phyloP scores from a whole-genome alignment of 2,888 invertebrate species.

The Barypeithes pellucidus region DNA sequence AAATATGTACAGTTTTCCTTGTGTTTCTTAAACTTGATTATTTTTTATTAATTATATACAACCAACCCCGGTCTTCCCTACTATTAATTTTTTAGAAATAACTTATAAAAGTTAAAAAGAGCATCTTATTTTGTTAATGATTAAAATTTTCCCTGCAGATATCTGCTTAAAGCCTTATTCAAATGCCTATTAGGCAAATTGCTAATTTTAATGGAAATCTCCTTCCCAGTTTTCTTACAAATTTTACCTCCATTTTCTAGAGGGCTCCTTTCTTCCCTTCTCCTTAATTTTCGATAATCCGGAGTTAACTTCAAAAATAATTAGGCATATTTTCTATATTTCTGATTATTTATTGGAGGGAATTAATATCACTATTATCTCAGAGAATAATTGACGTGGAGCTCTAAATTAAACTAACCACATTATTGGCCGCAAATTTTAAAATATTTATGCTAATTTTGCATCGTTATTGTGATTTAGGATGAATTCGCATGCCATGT shows the following conservation, averaged over 20 bases:
- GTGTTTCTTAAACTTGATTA: too few relatives aligned
- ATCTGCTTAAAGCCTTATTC: constrained; percentile 8
- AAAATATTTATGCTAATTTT: too few relatives aligned
- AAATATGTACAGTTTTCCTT: too few relatives aligned
- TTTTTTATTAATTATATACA: too few relatives aligned
- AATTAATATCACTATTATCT: too few relatives aligned
- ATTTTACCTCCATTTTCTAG: neutral
- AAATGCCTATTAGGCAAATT: constrained; percentile 22
- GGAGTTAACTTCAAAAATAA: constrained; percentile 12
- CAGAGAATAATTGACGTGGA: too few relatives aligned
- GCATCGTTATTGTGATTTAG: too few relatives aligned
- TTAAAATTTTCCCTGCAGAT: constrained; percentile 5
- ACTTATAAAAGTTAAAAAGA: constrained; percentile 13
- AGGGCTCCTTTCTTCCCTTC: neutral
- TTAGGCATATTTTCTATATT: neutral
- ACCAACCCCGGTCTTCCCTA: too few relatives aligned
- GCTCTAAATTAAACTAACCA: too few relatives aligned
- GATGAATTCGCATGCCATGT: too few relatives aligned
- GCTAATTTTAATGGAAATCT: constrained; percentile 20
- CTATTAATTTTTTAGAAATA: neutral
- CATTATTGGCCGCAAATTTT: too few relatives aligned
- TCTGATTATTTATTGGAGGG: neutral
- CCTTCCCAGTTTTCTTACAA: constrained; percentile 7
- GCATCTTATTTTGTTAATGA: constrained; percentile 30
- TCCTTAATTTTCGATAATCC: neutral